Evolutionary conservation across 2,888 invertebrate species (phyloP).

Genomic region (Dasysyrphus tricinctus): DNA sequence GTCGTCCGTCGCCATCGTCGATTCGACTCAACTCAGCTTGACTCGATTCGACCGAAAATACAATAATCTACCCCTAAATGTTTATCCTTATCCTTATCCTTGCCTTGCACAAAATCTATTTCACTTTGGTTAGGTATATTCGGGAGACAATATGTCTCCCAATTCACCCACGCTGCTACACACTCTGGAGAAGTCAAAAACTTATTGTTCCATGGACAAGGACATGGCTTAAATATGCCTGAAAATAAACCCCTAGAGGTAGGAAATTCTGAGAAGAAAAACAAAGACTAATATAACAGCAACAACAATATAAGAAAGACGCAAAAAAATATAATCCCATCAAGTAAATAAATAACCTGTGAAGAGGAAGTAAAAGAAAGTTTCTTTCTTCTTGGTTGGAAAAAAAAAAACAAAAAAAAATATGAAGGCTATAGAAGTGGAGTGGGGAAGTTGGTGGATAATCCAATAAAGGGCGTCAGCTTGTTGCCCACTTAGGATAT

Average conservation of each 20-base stretch:
- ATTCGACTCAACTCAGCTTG: slow-evolving; percentile 26
- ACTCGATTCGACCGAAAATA: slow-evolving; percentile 28
- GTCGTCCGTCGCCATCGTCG: background rate
- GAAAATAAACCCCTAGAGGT: slow-evolving; percentile 5
- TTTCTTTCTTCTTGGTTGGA: slow-evolving; percentile 23
- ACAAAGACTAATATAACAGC: slow-evolving; percentile 8
- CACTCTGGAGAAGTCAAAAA: slow-evolving; percentile 64
- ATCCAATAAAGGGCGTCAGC: slow-evolving; percentile 82
- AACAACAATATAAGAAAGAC: slow-evolving; percentile 8
- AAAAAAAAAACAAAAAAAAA: background rate
- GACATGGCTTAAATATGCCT: slow-evolving; percentile 25
- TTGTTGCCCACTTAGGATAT: slow-evolving; percentile 83
- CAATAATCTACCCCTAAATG: slow-evolving; percentile 69
- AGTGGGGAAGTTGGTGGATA: slow-evolving; percentile 59
- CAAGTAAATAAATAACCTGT: slow-evolving; percentile 79
- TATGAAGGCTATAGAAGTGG: background rate
- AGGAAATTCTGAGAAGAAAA: slow-evolving; percentile 24
- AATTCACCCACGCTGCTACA: slow-evolving; percentile 40
- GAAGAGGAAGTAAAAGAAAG: slow-evolving; percentile 76
- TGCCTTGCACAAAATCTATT: slow-evolving; percentile 57
- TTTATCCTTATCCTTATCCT: slow-evolving; percentile 34
- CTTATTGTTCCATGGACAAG: slow-evolving; percentile 56
- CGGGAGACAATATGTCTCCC: slow-evolving; percentile 61
- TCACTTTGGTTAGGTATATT: slow-evolving; percentile 42
- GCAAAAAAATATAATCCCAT: slow-evolving; percentile 57